Evolutionary conservation across 1,140 invertebrate species (phyloP), one percentile per base, ranked within the genome.

Genomic region (Zaprionus ghesquierei): DNA sequence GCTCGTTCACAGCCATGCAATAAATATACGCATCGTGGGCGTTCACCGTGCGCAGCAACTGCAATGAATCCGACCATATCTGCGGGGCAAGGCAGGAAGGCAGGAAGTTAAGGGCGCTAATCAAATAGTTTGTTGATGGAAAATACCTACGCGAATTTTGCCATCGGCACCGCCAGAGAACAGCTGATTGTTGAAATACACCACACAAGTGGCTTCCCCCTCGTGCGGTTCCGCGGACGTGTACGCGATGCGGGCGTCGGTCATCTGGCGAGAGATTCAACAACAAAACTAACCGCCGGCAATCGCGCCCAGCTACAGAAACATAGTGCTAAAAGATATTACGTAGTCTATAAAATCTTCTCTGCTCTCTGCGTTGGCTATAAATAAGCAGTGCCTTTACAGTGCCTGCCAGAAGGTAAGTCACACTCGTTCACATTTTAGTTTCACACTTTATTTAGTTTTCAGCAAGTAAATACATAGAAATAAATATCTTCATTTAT

Each of bases 141-240:
- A 38, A 27, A 60, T 85, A 89, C 82, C 78, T 56, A 92, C 91
- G 69, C 89, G 80, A 53, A 92, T 91, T 80, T 90, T 92, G n/a
- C 91, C 91, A 79, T 92, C 91, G 5, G 91, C 91, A n/a, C 91
- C 90, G 31, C 90, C 91, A 44, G 89, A 90, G 69, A 91, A 92
- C 56, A 92, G 61, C 63, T 90, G 86, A 38, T 77, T 68, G 50
- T 81, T 58, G 31, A 69, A 79, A 29, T 77, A 92, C 29, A 65
- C 74, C 51, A 92, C 54, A 56, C 77, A 89, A 49, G 84, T 87
- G 55, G 77, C 80, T 60, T 92, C 91, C 15, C 91, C 90, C 60
- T 91, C 81, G 53, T 92, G 91, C n/a, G 80, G 76, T 61, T 91
- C 90, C 15, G 61, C 31, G 6, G 90, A 90, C 9, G 68, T 72